These are phyloP conservation scores for Cephalophus harveyi DNA, from an alignment of 2,113 vertebrate species.

Conservation along the genomic window DNA sequence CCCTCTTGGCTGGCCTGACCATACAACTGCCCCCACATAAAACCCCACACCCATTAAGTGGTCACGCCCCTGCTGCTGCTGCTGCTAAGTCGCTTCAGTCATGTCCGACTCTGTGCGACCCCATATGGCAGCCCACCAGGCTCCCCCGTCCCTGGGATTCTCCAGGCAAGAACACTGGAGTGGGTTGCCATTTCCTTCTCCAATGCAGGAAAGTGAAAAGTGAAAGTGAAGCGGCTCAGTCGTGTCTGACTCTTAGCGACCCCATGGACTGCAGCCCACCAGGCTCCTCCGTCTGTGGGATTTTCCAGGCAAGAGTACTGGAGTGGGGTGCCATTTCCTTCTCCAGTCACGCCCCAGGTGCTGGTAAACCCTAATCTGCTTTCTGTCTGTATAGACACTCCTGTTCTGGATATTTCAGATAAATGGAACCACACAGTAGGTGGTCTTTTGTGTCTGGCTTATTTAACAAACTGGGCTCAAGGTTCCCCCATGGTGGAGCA, in stretches of 20 bases:
- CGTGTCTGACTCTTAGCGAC: too few relatives aligned
- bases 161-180: too few relatives aligned
- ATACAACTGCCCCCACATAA: accelerated
- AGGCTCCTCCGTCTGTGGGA: too few relatives aligned
- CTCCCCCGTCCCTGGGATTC: too few relatives aligned
- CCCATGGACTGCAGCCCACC: too few relatives aligned
- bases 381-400: not conserved
- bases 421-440: accelerated
- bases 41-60: not conserved
- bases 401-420: not conserved
- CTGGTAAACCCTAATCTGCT: not conserved
- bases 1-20: not conserved
- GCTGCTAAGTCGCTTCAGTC: too few relatives aligned
- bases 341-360: not conserved
- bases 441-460: not conserved
- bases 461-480: not conserved
- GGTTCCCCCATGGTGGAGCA: accelerated
- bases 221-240: too few relatives aligned
- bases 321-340: too few relatives aligned
- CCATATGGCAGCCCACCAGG: too few relatives aligned
- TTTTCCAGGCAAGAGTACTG: too few relatives aligned
- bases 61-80: not conserved
- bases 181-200: too few relatives aligned
- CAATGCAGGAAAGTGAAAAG: too few relatives aligned
- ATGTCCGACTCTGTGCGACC: accelerated